Evolutionary conservation across 2,797 vertebrate genomes (phyloP).

Genomic region (Enteromius anoplus): DNA sequence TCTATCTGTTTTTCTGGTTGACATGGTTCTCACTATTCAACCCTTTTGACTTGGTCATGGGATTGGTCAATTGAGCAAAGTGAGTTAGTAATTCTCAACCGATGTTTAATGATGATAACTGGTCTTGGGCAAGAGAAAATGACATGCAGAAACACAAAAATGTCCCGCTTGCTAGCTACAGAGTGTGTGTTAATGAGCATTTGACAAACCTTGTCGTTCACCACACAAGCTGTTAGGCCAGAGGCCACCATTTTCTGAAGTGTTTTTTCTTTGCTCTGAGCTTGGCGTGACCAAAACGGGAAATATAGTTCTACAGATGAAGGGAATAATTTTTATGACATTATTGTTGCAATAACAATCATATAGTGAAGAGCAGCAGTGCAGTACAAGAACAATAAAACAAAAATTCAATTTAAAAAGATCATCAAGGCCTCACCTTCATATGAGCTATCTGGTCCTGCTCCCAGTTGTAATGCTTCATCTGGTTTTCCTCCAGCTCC

Average conservation of each 20-base stretch:
- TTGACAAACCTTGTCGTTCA: constrained; percentile 90
- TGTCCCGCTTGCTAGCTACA: neutral
- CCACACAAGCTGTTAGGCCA: constrained; percentile 91
- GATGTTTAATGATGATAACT: neutral
- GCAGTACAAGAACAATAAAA: neutral
- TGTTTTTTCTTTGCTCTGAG: constrained; percentile 99
- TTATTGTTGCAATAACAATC: neutral
- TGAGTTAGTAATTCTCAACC: neutral
- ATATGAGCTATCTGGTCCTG: constrained; percentile 98
- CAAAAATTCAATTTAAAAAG: neutral
- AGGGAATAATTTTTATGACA: neutral
- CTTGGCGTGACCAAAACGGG: constrained; percentile 96
- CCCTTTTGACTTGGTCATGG: neutral
- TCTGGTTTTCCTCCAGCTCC: constrained; percentile 98
- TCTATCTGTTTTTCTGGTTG: neutral
- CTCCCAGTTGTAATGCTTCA: constrained; percentile 99
- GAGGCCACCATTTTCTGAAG: constrained; percentile 99
- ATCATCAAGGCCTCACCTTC: constrained; percentile 80
- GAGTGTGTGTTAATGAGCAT: neutral
- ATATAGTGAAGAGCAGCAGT: neutral
- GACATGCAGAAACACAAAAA: neutral
- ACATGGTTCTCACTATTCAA: neutral
- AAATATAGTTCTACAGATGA: constrained; percentile 90
- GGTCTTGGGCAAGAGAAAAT: constrained; percentile 3
- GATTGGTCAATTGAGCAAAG: neutral